Conservation (phyloP, 2,113 vertebrate genomes). For the Tachuris rubrigastra region DNA sequence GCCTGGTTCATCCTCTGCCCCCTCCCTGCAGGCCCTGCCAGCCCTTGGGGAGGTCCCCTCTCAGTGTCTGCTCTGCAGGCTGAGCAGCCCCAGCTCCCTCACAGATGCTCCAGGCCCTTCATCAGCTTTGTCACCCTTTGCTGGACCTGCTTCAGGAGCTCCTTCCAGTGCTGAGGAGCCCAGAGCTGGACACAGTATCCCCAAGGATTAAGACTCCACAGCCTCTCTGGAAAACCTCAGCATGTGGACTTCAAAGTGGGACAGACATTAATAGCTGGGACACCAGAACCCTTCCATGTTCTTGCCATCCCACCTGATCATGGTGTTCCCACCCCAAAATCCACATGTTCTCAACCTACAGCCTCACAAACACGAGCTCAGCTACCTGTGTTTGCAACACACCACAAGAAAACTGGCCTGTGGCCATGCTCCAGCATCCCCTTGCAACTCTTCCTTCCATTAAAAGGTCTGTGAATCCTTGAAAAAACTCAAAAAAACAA, state of each 20-base stretch:
- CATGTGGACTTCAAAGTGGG: background rate
- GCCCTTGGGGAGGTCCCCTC: no score
- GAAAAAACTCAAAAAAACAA: background rate
- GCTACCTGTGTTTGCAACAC: rapidly evolving
- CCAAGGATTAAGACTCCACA: background rate
- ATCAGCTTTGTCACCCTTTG: no score
- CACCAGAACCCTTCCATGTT: background rate
- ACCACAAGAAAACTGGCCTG: no score
- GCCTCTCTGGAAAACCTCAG: background rate
- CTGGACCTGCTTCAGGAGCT: background rate
- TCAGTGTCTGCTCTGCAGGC: no score
- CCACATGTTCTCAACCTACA: background rate
- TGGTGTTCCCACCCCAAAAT: background rate
- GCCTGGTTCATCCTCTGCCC: background rate
- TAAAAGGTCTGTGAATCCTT: background rate
- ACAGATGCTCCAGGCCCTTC: no score
- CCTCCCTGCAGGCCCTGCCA: background rate
- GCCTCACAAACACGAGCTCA: rapidly evolving
- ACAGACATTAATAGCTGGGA: background rate
- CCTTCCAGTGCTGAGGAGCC: no score
- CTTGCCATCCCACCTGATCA: background rate
- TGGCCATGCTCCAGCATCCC: background rate
- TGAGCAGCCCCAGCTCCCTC: no score
- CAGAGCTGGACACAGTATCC: background rate
- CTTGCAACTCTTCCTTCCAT: background rate